Conservation (phyloP, 2,888 invertebrate species). For the Salpingus planirostris region DNA sequence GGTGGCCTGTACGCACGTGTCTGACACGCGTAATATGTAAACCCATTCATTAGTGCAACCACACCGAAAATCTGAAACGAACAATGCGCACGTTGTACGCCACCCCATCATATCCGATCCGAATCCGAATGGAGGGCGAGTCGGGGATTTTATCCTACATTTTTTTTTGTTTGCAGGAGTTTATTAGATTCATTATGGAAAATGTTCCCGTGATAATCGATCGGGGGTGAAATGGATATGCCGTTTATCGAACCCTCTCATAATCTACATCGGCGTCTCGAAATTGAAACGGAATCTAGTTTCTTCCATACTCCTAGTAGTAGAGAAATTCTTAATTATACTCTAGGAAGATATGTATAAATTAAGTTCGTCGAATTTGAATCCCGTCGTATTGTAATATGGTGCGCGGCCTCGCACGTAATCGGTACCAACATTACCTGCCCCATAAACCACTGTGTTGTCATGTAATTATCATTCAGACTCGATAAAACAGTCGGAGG, state of each 20-base stretch:
- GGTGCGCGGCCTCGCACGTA: too few relatives aligned
- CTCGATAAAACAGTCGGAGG: conserved; percentile 38
- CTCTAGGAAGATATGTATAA: too few relatives aligned
- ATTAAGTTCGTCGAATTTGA: too few relatives aligned
- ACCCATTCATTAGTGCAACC: conserved; percentile 45
- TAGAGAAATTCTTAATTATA: too few relatives aligned
- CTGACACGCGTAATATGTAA: conserved; percentile 40
- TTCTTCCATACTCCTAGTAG: too few relatives aligned
- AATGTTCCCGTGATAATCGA: too few relatives aligned
- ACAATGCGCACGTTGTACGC: conserved; percentile 9
- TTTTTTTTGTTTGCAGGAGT: conserved; percentile 2
- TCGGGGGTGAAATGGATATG: too few relatives aligned
- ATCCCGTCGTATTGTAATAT: too few relatives aligned
- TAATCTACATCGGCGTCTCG: too few relatives aligned
- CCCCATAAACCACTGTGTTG: conserved; percentile 39
- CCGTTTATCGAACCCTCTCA: too few relatives aligned
- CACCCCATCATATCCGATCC: conserved; percentile 3
- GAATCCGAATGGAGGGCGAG: background rate
- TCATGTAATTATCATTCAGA: conserved; percentile 41
- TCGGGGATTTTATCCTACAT: background rate
- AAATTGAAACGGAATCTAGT: too few relatives aligned
- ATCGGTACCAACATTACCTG: too few relatives aligned
- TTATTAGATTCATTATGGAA: conserved; percentile 2
- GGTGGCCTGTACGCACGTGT: conserved; percentile 38
- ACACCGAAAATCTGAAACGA: conserved; percentile 38